Base-by-base conservation (phyloP, 2,113 vertebrate genomes). In the Coturnix japonica region DNA sequence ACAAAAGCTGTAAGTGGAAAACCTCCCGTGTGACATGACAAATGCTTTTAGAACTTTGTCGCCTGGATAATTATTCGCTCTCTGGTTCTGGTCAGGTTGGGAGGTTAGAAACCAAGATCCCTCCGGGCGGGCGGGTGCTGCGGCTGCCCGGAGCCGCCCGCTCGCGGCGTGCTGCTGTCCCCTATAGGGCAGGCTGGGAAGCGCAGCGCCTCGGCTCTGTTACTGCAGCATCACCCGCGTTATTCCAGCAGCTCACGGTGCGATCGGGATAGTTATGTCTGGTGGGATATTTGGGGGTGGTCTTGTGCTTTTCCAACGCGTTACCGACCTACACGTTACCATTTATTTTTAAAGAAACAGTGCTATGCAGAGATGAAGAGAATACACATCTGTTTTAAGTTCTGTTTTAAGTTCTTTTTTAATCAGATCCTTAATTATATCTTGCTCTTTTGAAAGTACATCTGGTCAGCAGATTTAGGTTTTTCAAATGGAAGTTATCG, bases 191-290 rank as follows among this genome's bases (percentile, higher is more conserved):
- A 11, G 11, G 6, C 4, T 19, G 30, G 19, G 31, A 57, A 57
- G 54, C 19, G 54, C 53, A 20, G 54, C 10, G 31, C 54, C 54
- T 19, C 18, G 17, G 3, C 10, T 56, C 54, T 17, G 15, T 18
- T 56, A 9, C 54, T 11, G 28, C 28, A 56, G 53, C 53, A 56
- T 9, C 18, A 17, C 30, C 54, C 31, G 31, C 54, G 11, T 17
- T 6, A 4, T 41, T 70, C 49, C 12, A 31, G 14, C n/a, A 16
- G 44, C 30, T 41, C 35, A 0, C 3, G 3, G 47, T 22, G 57
- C 5, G 31, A 2, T 8, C 19, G 14, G 28, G 25, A 3, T 3
- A 13, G 23, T 17, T 56, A 4, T 51, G 17, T 26, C 22, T 14
- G 13, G 14, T 30, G 43, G 22, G 6, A 65, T 41, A 0, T 20